phyloP scores from a whole-genome alignment of 2,888 invertebrate species.

The Tetanocera ferruginea region DNA sequence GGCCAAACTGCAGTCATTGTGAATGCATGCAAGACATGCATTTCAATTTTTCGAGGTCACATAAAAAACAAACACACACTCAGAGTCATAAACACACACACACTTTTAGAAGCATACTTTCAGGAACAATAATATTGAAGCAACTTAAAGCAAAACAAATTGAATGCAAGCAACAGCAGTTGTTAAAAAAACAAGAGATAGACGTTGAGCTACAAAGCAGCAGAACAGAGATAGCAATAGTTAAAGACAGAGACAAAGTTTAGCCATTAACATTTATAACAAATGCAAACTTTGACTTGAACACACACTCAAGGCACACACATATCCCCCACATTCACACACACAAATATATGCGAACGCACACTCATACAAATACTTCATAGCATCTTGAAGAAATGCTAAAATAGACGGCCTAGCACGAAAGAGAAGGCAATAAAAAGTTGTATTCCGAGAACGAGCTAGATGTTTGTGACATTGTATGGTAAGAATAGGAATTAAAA shows the following conservation, averaged over 20 bases:
- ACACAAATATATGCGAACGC: conserved; percentile 11
- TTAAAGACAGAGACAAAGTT: conserved; percentile 37
- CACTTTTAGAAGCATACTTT: neutral
- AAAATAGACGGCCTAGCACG: neutral
- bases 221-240: neutral
- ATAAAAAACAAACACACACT: neutral
- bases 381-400: neutral
- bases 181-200: neutral
- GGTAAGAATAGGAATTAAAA: neutral
- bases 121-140: neutral
- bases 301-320: conserved; percentile 16
- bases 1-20: neutral
- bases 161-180: conserved; percentile 5
- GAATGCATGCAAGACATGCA: conserved; percentile 7
- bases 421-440: conserved; percentile 27
- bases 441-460: conserved; percentile 32
- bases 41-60: conserved; percentile 25
- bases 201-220: neutral
- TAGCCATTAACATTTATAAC: conserved; percentile 48
- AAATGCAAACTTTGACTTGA: conserved; percentile 22
- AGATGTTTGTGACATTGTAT: neutral
- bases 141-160: conserved; percentile 26
- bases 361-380: conserved; percentile 1
- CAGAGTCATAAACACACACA: neutral
- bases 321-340: conserved; percentile 13